Conservation (phyloP, 2,797 vertebrate species). For the Parauchenoglanis punctatus region DNA sequence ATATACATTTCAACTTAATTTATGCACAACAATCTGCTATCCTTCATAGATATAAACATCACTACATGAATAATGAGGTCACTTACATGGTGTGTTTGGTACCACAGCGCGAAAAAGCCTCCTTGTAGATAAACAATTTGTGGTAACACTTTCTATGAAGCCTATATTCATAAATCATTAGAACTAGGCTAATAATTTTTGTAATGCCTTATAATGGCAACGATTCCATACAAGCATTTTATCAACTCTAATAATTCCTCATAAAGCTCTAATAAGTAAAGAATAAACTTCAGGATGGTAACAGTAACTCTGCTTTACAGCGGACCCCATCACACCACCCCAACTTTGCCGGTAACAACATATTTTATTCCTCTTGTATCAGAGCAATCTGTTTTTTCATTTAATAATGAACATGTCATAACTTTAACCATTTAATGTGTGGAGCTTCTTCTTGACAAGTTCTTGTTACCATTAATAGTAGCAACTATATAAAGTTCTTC, state of each 20-base stretch:
- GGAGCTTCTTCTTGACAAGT: background rate
- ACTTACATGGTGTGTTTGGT: background rate
- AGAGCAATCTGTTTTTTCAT: background rate
- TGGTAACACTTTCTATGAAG: background rate
- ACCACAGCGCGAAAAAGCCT: too few relatives aligned
- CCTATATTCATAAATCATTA: background rate
- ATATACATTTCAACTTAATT: conserved; percentile 27
- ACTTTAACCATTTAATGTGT: background rate
- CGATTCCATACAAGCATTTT: background rate
- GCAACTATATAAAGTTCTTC: too few relatives aligned
- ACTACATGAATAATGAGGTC: background rate
- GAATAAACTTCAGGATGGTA: background rate
- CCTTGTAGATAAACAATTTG: background rate
- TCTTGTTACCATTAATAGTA: background rate
- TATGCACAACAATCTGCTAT: background rate
- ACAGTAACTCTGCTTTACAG: background rate
- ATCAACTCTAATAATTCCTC: background rate
- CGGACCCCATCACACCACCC: background rate
- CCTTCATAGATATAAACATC: background rate
- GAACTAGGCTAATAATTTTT: background rate
- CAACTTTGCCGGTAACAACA: background rate
- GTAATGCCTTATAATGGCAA: background rate
- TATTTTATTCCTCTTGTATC: background rate
- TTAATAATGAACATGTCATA: background rate
- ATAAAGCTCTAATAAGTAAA: background rate